Percentiles rank a stretch among this genome's conserved stretches.
phyloP scores from a whole-genome alignment of 1,140 invertebrate genomes.

The Drosophila pachea region DNA sequence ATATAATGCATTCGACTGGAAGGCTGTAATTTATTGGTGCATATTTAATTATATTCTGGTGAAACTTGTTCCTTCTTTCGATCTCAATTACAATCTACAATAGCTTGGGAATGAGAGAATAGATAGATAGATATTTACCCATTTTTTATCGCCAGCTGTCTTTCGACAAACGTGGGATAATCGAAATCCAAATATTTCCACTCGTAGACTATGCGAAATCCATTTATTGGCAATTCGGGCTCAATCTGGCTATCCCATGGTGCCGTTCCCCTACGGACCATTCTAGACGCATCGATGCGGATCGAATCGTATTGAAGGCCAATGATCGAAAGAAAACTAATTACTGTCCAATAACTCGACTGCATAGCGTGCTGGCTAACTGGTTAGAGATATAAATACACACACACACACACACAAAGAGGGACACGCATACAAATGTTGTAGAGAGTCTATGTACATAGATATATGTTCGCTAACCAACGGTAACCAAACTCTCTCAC shows the following conservation, averaged over 20 bases:
- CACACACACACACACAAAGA: conserved; percentile 1
- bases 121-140: conserved; percentile 54
- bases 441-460: too few species aligned
- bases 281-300: conserved; percentile 2
- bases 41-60: too few species aligned
- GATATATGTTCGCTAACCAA: background rate
- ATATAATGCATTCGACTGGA: background rate
- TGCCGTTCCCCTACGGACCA: background rate
- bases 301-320: conserved; percentile 38
- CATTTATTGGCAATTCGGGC: background rate
- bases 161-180: conserved; percentile 79
- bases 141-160: conserved; percentile 80
- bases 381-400: conserved; percentile 18
- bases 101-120: too few species aligned
- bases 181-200: conserved; percentile 83
- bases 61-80: too few species aligned
- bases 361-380: conserved; percentile 34
- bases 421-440: background rate
- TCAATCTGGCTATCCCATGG: too few species aligned
- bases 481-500: conserved; percentile 23
- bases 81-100: too few species aligned
- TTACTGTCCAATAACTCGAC: conserved; percentile 9
- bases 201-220: conserved; percentile 77
- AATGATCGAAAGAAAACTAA: conserved; percentile 25
- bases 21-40: too few species aligned